Percentiles rank a stretch among this genome's conserved stretches.
phyloP scores from a whole-genome alignment of 2,113 vertebrate species.

The Megaleporinus macrocephalus region DNA sequence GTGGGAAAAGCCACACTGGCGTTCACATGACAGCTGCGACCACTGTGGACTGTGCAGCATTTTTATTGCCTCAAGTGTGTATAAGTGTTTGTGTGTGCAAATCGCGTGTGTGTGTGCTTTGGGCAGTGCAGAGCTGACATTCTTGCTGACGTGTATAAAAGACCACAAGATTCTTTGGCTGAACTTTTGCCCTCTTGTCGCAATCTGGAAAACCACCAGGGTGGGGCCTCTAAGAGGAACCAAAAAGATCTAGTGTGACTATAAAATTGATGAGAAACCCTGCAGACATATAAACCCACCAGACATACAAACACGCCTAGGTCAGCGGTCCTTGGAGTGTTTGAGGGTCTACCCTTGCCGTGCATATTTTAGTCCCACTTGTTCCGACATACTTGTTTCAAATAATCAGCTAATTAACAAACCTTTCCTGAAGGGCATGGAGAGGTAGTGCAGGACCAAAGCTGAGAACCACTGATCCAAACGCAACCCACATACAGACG shows the following conservation, averaged over 20 bases:
- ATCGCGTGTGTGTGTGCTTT: constrained; percentile 12
- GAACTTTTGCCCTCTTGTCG: constrained; percentile 70
- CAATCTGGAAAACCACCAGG: constrained; percentile 63
- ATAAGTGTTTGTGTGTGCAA: constrained; percentile 19
- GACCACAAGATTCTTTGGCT: constrained; percentile 72
- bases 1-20: constrained; percentile 50
- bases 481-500: not conserved
- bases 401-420: not conserved
- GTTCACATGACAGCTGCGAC: constrained; percentile 46
- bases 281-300: constrained; percentile 5
- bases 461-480: not conserved
- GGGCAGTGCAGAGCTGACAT: constrained; percentile 55
- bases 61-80: constrained; percentile 31
- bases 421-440: not conserved
- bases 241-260: constrained; percentile 20
- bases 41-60: constrained; percentile 32
- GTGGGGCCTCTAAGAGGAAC: constrained; percentile 31
- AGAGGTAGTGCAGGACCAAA: not conserved
- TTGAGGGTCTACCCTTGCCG: not conserved
- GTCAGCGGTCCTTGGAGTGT: not conserved
- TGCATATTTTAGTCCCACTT: not conserved
- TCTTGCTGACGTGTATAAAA: constrained; percentile 69
- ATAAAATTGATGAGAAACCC: constrained; percentile 30
- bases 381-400: not conserved
- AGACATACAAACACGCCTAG: not conserved